Percentiles rank a stretch among this genome's conserved stretches.
These are phyloP conservation scores for Calameuta idolon DNA, from an alignment of 2,888 invertebrate species.

Conservation along the genomic window DNA sequence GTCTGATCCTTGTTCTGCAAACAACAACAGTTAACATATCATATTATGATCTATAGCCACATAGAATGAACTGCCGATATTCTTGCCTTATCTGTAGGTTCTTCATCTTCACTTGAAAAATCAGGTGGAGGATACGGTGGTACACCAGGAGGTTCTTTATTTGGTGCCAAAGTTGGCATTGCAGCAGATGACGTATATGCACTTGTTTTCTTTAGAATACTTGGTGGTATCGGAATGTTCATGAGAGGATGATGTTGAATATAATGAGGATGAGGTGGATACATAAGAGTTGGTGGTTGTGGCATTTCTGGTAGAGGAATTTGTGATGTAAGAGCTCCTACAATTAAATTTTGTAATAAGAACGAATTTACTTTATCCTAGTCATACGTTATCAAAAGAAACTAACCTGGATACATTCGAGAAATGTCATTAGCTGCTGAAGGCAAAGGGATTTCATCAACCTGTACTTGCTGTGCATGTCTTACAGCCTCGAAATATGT, in stretches of 20 bases:
- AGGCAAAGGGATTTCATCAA: conserved; percentile 97
- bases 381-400: no score
- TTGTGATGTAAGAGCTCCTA: conserved; percentile 69
- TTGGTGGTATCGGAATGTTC: conserved; percentile 73
- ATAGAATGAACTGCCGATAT: neutral
- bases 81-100: conserved; percentile 51
- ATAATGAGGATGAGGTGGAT: conserved; percentile 58
- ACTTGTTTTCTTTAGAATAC: conserved; percentile 82
- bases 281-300: conserved; percentile 59
- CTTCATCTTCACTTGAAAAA: conserved; percentile 75
- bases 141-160: conserved; percentile 84
- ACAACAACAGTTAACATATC: conserved; percentile 3
- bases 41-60: neutral
- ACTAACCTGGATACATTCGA: conserved; percentile 55
- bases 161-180: conserved; percentile 54
- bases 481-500: conserved; percentile 95
- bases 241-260: conserved; percentile 66
- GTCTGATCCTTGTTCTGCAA: conserved; percentile 62
- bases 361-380: conserved; percentile 9
- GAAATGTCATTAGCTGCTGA: conserved; percentile 62
- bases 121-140: conserved; percentile 88
- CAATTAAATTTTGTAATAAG: conserved; percentile 20
- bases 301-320: conserved; percentile 71
- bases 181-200: conserved; percentile 65
- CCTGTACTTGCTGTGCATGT: conserved; percentile 93